Percentiles rank a stretch among this genome's conserved stretches.
phyloP scores from a whole-genome alignment of 2,797 vertebrate species.

The Allobates femoralis region DNA sequence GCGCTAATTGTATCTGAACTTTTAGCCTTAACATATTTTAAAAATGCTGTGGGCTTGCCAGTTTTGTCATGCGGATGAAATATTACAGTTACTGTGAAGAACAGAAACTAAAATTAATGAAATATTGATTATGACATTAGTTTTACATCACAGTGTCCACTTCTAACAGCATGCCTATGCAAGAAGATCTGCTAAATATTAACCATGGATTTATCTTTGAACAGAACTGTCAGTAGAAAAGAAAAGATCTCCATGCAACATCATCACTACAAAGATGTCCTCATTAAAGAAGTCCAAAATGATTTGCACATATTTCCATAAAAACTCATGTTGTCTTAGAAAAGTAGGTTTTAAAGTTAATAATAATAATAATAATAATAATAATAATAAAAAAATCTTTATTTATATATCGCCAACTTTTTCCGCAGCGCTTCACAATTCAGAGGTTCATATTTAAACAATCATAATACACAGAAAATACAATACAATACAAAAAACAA shows the following conservation, averaged over 20 bases:
- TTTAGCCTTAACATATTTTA: too few species aligned
- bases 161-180: not conserved
- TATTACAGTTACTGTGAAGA: not conserved
- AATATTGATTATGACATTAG: slow-evolving; percentile 2
- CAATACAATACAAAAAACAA: too few species aligned
- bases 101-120: not conserved
- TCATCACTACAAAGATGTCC: slow-evolving; percentile 13
- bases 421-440: too few species aligned
- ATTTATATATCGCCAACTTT: too few species aligned
- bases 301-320: not conserved
- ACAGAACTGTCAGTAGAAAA: not conserved
- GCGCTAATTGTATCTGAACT: too few species aligned
- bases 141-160: slow-evolving; percentile 9
- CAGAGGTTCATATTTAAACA: too few species aligned
- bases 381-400: too few species aligned
- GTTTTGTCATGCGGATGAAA: not conserved
- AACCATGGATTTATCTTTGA: not conserved
- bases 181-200: not conserved
- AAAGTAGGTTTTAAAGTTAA: not conserved
- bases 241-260: not conserved
- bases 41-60: not conserved
- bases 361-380: too few species aligned
- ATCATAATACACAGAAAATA: too few species aligned
- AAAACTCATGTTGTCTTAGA: not conserved
- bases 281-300: not conserved